A percentile compares a stretch with the other conserved stretches of the same genome.
Conservation (phyloP, 1,140 invertebrate genomes). For the Delia radicum region DNA sequence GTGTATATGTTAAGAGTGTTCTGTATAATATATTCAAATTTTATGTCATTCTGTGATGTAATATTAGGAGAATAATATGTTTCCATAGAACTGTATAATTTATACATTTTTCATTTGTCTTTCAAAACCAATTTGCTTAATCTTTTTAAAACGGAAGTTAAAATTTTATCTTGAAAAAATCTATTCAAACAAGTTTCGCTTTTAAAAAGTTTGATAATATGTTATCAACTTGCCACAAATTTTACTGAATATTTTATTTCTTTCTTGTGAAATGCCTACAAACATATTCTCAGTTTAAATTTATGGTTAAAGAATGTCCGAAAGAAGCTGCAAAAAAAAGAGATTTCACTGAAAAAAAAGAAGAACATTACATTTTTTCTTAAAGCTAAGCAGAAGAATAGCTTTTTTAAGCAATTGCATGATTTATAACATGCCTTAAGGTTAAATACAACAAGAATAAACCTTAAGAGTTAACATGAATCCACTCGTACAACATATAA, state of each 20-base stretch:
- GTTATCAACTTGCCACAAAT: background rate
- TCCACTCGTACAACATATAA: too few species aligned
- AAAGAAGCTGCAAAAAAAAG: background rate
- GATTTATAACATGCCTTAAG: constrained; percentile 6
- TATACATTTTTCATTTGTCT: too few species aligned
- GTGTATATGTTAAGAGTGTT: too few species aligned
- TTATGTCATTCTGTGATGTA: too few species aligned
- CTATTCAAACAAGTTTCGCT: background rate
- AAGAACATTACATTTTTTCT: background rate
- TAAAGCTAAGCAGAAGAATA: too few species aligned
- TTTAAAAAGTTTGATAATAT: constrained; percentile 8
- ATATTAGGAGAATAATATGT: too few species aligned
- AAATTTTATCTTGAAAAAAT: background rate
- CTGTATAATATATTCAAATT: too few species aligned
- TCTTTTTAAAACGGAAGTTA: constrained; percentile 2
- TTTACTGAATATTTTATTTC: background rate
- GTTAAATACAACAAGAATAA: background rate
- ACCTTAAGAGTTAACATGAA: too few species aligned
- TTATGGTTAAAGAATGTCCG: background rate
- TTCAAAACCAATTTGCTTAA: too few species aligned
- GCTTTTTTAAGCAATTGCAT: background rate
- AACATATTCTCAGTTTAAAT: background rate
- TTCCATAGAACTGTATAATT: too few species aligned
- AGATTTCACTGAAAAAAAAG: background rate
- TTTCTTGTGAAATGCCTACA: background rate